phyloP scores from a whole-genome alignment of 2,113 vertebrate genomes.

The Chionis minor region DNA sequence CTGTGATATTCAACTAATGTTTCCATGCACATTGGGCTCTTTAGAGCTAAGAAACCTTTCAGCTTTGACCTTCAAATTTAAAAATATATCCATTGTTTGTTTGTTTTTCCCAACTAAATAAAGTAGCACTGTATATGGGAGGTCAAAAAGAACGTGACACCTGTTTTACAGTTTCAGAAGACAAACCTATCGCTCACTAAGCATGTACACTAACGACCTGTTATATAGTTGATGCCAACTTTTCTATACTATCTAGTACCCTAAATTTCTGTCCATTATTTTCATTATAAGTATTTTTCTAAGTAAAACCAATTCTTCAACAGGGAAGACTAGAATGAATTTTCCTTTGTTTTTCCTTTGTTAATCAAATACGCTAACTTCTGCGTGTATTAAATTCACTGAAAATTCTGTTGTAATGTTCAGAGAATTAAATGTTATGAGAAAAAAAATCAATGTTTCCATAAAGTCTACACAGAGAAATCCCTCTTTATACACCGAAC shows the following conservation, averaged over 20 bases:
- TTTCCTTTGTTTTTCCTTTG: not conserved
- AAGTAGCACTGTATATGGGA: not conserved
- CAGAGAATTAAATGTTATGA: not conserved
- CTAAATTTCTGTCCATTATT: not conserved
- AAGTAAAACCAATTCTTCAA: not conserved
- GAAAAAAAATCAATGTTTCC: not conserved
- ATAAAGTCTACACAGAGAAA: not conserved
- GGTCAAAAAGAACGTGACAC: not conserved
- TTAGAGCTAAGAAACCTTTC: not conserved
- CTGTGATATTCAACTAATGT: not conserved
- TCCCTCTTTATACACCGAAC: not conserved
- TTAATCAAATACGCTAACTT: not conserved
- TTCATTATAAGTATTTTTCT: not conserved
- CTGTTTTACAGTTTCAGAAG: not conserved
- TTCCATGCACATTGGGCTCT: not conserved
- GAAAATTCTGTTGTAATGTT: not conserved
- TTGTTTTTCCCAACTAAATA: not conserved
- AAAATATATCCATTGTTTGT: not conserved
- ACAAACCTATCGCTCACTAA: not conserved
- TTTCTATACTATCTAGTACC: not conserved
- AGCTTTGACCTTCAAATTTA: not conserved
- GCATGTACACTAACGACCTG: rapidly evolving
- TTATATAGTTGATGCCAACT: not conserved
- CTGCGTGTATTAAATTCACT: not conserved
- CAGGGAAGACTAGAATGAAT: not conserved